Conservation (phyloP, 1,140 invertebrate species). For the Sinella curviseta region DNA sequence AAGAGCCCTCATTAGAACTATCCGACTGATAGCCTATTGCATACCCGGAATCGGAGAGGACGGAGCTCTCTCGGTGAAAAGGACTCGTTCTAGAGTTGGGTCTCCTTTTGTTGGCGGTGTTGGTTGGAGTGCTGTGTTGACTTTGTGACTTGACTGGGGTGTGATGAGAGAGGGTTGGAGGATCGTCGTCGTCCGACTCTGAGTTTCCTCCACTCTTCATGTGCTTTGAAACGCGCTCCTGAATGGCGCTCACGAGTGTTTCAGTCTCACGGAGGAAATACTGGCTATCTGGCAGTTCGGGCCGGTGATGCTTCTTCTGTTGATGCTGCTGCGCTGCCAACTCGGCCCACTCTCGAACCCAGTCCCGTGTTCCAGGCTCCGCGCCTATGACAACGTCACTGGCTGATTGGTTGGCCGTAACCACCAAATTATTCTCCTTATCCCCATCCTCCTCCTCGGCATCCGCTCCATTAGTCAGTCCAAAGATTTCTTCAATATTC, state of each 20-base stretch:
- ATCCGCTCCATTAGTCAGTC: slow-evolving; percentile 57
- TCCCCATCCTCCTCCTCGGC: slow-evolving; percentile 52
- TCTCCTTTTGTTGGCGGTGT: background rate
- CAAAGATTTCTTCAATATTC: slow-evolving; percentile 79
- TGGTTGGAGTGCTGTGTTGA: slow-evolving; percentile 30
- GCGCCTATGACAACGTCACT: slow-evolving; percentile 40
- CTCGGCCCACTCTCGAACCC: slow-evolving; percentile 39
- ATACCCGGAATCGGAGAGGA: slow-evolving; percentile 43
- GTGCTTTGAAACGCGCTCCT: slow-evolving; percentile 52
- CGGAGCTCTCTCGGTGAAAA: slow-evolving; percentile 30
- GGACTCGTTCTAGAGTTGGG: slow-evolving; percentile 25
- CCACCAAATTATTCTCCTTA: slow-evolving; percentile 31
- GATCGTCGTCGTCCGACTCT: slow-evolving; percentile 49
- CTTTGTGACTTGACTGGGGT: slow-evolving; percentile 6
- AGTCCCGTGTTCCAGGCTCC: slow-evolving; percentile 32
- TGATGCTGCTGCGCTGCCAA: background rate
- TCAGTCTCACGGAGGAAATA: slow-evolving; percentile 60
- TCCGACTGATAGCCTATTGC: slow-evolving; percentile 49
- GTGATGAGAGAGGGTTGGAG: slow-evolving; percentile 9
- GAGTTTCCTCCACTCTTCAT: slow-evolving; percentile 25
- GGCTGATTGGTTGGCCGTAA: slow-evolving; percentile 24
- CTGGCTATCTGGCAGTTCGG: slow-evolving; percentile 56
- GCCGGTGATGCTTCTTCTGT: background rate
- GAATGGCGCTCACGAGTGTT: slow-evolving; percentile 60
- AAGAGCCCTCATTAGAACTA: slow-evolving; percentile 52